phyloP scores from a whole-genome alignment of 1,140 invertebrate species.

The Bombus superbus region DNA sequence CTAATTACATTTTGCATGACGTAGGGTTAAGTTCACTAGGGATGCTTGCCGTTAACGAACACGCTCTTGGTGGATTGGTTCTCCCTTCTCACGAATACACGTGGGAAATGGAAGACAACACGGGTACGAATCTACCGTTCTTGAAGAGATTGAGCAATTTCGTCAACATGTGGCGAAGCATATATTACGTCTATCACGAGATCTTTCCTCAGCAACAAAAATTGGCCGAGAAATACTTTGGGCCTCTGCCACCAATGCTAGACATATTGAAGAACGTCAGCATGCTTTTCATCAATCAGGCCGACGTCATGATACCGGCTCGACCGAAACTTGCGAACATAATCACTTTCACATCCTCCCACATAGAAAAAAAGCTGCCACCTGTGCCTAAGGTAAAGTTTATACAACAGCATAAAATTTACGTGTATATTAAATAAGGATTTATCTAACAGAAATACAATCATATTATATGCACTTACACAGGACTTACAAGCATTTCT shows the following conservation, averaged over 20 bases:
- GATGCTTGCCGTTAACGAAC: neutral
- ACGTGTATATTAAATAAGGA: rapidly evolving
- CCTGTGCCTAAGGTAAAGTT: slow-evolving; percentile 66
- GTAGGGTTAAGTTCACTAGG: slow-evolving; percentile 56
- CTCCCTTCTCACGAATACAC: slow-evolving; percentile 62
- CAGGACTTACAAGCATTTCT: slow-evolving; percentile 81
- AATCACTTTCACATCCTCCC: slow-evolving; percentile 82
- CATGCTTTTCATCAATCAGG: slow-evolving; percentile 84
- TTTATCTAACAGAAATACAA: neutral
- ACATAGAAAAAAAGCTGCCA: slow-evolving; percentile 70
- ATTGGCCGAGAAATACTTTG: slow-evolving; percentile 77
- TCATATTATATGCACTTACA: neutral
- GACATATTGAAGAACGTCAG: slow-evolving; percentile 77
- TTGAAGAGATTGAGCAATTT: slow-evolving; percentile 53
- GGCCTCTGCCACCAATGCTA: slow-evolving; percentile 57
- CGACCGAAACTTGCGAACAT: slow-evolving; percentile 83
- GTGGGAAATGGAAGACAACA: slow-evolving; percentile 54
- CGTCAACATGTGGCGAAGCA: slow-evolving; percentile 3
- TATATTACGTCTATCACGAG: neutral
- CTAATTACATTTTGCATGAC: neutral
- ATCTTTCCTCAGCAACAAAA: slow-evolving; percentile 75
- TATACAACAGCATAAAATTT: neutral
- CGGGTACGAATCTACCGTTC: slow-evolving; percentile 45
- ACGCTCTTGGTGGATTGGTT: slow-evolving; percentile 45
- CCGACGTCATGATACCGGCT: slow-evolving; percentile 82